Conservation (phyloP, 2,888 invertebrate genomes). For the Cyclophora albipunctata region DNA sequence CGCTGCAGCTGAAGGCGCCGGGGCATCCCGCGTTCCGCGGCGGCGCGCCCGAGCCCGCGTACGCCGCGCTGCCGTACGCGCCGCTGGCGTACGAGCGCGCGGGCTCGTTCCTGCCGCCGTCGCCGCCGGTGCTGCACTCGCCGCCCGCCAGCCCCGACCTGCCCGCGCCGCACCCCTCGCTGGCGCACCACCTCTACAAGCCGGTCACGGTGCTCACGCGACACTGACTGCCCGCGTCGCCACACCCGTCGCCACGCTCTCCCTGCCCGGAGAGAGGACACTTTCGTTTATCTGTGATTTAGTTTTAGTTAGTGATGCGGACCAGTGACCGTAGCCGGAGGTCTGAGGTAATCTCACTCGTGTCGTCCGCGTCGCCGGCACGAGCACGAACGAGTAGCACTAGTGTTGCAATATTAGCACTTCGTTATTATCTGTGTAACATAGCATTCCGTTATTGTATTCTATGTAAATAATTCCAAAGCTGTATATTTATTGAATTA, state of each 20-base stretch:
- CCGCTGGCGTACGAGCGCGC: conserved; percentile 49
- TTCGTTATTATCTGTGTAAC: conserved; percentile 31
- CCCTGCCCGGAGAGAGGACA: conserved; percentile 22
- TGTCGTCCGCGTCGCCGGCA: conserved; percentile 9
- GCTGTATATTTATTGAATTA: conserved; percentile 66
- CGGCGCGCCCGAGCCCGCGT: conserved; percentile 70
- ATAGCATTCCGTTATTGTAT: conserved; percentile 51
- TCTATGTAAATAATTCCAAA: conserved; percentile 63
- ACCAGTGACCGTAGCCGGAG: conserved; percentile 34
- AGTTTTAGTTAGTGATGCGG: conserved; percentile 48
- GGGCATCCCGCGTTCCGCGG: conserved; percentile 36
- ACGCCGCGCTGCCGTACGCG: conserved; percentile 59
- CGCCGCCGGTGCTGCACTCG: conserved; percentile 40
- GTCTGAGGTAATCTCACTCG: conserved; percentile 36
- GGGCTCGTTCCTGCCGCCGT: conserved; percentile 43
- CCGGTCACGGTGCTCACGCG: conserved; percentile 75
- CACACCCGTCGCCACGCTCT: conserved; percentile 23
- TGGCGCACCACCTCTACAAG: conserved; percentile 69
- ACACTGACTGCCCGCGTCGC: conserved; percentile 42
- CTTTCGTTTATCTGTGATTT: conserved; percentile 64
- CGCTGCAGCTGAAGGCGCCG: conserved; percentile 69
- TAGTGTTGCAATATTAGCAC: conserved; percentile 38
- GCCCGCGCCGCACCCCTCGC: conserved; percentile 54
- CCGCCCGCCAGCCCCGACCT: conserved; percentile 56
- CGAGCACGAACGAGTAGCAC: conserved; percentile 6